Evolutionary conservation across 2,113 vertebrate genomes (phyloP).

Genomic region (Steatornis caripensis): DNA sequence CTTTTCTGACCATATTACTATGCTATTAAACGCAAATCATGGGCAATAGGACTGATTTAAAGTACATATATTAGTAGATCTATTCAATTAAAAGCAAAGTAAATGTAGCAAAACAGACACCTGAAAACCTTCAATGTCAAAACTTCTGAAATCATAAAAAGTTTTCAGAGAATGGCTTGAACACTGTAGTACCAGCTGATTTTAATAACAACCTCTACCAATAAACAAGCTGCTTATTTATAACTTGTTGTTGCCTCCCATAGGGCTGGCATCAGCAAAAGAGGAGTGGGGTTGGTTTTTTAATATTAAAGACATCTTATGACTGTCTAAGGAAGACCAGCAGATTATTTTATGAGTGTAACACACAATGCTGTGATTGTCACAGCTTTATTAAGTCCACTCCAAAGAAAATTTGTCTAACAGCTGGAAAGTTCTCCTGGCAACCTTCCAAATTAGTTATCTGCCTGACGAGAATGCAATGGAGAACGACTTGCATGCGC

Average conservation of each 20-base stretch:
- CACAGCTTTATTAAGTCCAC: background rate
- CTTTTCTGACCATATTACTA: background rate
- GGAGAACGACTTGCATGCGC: background rate
- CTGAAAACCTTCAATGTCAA: background rate
- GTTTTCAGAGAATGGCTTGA: background rate
- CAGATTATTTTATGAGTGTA: background rate
- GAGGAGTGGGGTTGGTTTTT: background rate
- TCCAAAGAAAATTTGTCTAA: background rate
- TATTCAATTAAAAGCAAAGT: background rate
- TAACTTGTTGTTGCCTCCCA: background rate
- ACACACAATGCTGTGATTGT: background rate
- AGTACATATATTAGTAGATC: background rate
- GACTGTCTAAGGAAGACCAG: background rate
- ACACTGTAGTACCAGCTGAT: background rate
- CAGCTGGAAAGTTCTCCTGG: background rate
- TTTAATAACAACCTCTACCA: background rate
- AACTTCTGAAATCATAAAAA: background rate
- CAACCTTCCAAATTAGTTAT: background rate
- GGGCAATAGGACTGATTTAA: background rate
- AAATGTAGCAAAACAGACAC: background rate
- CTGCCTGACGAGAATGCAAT: background rate
- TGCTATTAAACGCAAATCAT: background rate
- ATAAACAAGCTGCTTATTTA: slow-evolving; percentile 12
- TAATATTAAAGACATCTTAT: background rate
- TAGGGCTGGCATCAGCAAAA: background rate